Evolutionary conservation across 2,888 invertebrate genomes (phyloP), one percentile per base, ranked within the genome.

Genomic region (Melieria omissa): DNA sequence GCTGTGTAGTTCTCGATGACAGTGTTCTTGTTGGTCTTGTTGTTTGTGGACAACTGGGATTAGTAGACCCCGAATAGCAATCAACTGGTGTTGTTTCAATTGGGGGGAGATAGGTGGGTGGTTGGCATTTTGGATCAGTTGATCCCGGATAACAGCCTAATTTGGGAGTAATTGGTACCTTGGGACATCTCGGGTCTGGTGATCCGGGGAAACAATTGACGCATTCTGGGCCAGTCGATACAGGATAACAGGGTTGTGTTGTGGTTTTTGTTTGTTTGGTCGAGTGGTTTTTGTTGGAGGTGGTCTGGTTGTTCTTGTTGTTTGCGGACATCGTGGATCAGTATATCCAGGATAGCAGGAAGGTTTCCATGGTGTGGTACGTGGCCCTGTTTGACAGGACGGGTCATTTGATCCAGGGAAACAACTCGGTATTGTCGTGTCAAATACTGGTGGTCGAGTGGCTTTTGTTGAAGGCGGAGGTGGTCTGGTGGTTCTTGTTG

Each of bases 81-180:
- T 77, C 77, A 41, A 79, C 73, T 14, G 77, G 54, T 4, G 78
- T 41, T 45, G 65, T 60, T n/a, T 8, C 3, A 44, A 44, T 0
- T 41, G 5, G 2, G 29, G 29, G 29, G 29, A 29, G 29, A 29
- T 29, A 29, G 3, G 29, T 29, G 29, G 41, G n/a, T 2, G 42
- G 47, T 4, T 68, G 72, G 67, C 67, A 80, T 71, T 57, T 76
- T 0, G 75, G 72, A 58, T 76, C 74, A 5, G 9, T 10, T 0
- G 85, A 83, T 3, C 86, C 87, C 1, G 86, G 86, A 60, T 78
- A 85, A 65, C 87, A 88, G 65, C 14, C n/a, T 5, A 8, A 6
- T 52, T 52, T 6, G 12, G 52, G 12, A 14, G 64, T 8, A n/a
- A 81, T 83, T 65, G 85, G 83, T 47, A 82, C 82, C 42, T 57